Conservation (phyloP, 2,888 invertebrate genomes). For the Apamea crenata region DNA sequence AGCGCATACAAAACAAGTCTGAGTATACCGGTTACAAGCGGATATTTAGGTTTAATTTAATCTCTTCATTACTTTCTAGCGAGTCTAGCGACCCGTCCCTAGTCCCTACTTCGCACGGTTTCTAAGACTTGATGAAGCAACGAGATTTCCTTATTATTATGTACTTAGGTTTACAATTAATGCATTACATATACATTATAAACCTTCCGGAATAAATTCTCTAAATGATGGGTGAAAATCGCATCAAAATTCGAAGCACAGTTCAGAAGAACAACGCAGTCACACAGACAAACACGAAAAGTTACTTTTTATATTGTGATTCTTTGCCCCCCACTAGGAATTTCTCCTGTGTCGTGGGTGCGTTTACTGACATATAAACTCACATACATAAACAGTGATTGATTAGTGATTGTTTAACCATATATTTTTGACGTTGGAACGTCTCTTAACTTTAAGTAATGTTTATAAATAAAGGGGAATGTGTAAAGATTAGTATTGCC, state of each 20-base stretch:
- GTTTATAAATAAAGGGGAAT: background rate
- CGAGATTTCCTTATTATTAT: background rate
- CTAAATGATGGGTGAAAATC: background rate
- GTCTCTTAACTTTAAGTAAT: background rate
- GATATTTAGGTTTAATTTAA: background rate
- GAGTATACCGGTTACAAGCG: background rate
- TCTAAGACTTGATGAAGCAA: background rate
- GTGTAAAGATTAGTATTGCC: background rate
- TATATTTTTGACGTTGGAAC: background rate
- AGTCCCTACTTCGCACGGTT: background rate
- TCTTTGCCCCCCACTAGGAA: no score
- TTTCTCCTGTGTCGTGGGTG: no score
- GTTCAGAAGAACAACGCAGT: background rate
- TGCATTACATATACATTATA: background rate
- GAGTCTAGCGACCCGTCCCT: no score
- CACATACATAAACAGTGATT: no score
- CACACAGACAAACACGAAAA: background rate
- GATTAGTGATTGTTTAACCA: background rate
- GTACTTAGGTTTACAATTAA: no score
- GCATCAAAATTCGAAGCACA: background rate
- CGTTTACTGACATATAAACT: no score
- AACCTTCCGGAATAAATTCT: background rate
- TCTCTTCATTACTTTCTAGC: background rate
- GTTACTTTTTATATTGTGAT: background rate
- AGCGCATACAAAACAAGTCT: conserved; percentile 1